Conservation (phyloP, 2,888 invertebrate genomes). For the Melieria omissa region DNA sequence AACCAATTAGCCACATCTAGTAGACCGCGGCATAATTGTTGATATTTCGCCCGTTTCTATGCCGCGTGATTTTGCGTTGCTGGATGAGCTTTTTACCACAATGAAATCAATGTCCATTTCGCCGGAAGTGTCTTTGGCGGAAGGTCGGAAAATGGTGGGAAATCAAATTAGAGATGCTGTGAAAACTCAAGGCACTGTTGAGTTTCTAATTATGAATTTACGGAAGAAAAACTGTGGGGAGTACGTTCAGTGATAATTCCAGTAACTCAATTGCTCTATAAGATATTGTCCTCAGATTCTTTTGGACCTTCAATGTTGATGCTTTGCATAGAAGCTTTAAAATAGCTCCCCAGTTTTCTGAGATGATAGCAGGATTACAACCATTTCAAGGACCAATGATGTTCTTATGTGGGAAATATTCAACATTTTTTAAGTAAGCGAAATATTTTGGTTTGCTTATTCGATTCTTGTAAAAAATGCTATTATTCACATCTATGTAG, state of each 20-base stretch:
- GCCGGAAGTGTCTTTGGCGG: conserved; percentile 73
- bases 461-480: no score
- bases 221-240: conserved; percentile 69
- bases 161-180: conserved; percentile 71
- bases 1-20: conserved; percentile 69
- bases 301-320: conserved; percentile 85
- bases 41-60: conserved; percentile 77
- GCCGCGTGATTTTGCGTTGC: conserved; percentile 71
- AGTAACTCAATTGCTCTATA: no score
- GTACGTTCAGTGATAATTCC: conserved; percentile 43
- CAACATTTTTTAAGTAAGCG: conserved; percentile 81
- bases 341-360: conserved; percentile 45
- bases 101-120: conserved; percentile 74
- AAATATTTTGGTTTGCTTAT: not conserved
- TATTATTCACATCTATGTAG: conserved; percentile 54
- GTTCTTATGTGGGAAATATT: conserved; percentile 86
- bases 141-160: conserved; percentile 77
- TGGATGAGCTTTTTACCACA: conserved; percentile 74
- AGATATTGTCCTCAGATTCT: conserved; percentile 16
- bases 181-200: conserved; percentile 71
- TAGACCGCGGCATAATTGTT: conserved; percentile 76
- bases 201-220: conserved; percentile 89
- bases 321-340: conserved; percentile 76
- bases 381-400: conserved; percentile 75
- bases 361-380: conserved; percentile 41